phyloP scores from a whole-genome alignment of 2,888 invertebrate species.

The Amaurobius ferox region DNA sequence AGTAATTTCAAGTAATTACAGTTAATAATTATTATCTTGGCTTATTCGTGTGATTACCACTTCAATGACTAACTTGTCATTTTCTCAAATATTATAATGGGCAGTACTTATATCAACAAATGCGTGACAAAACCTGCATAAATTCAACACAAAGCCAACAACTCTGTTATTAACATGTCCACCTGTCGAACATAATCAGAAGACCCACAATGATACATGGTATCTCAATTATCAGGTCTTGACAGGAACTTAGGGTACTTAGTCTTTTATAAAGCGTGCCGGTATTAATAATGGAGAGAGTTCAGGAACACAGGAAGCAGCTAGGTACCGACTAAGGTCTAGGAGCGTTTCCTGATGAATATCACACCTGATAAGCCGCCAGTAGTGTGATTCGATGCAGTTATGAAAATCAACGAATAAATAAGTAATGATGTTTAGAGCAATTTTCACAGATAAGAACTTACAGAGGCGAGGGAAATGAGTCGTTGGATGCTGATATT shows the following conservation, averaged over 20 bases:
- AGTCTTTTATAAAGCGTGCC: not conserved
- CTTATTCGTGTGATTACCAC: not conserved
- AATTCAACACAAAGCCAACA: not conserved
- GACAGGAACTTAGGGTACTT: not conserved
- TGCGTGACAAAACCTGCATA: not conserved
- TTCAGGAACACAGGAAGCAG: slow-evolving; percentile 28
- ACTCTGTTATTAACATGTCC: slow-evolving; percentile 1
- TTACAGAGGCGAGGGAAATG: slow-evolving; percentile 1
- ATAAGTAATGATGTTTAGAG: slow-evolving; percentile 22
- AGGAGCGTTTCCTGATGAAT: slow-evolving; percentile 15
- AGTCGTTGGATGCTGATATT: slow-evolving; percentile 20
- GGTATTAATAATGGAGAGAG: not conserved
- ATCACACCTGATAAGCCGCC: not conserved
- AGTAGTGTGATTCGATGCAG: not conserved
- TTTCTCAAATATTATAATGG: not conserved
- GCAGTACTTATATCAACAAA: not conserved
- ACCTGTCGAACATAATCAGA: not conserved
- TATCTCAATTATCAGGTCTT: not conserved
- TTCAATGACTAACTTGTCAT: not conserved
- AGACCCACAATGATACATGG: not conserved
- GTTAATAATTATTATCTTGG: not conserved
- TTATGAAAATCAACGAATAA: not conserved
- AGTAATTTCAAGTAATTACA: no score
- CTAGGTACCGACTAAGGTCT: not conserved
- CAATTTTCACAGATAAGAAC: slow-evolving; percentile 39